These are phyloP conservation scores for Arctocebus calabarensis DNA, from an alignment of 2,797 vertebrate species.

Conservation along the genomic window DNA sequence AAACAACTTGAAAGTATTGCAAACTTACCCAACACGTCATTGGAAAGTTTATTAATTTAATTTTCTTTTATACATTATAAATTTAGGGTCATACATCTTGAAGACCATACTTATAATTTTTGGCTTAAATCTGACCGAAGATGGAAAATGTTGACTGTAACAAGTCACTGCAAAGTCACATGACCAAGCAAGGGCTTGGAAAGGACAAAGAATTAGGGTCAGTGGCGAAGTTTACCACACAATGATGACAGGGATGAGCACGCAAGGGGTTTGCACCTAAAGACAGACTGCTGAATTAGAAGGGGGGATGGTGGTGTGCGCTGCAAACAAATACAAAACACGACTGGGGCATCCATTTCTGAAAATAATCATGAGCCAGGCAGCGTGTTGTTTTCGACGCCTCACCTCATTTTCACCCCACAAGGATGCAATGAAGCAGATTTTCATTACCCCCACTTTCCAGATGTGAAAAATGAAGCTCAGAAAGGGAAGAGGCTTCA, in stretches of 20 bases:
- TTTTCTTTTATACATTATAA: neutral
- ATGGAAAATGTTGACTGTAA: neutral
- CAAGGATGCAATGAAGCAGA: neutral
- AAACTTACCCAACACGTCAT: neutral
- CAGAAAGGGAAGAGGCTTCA: neutral
- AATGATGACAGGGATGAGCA: neutral
- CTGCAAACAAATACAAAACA: neutral
- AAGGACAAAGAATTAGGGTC: neutral
- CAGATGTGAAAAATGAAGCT: neutral
- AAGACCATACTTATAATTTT: neutral
- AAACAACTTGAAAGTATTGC: too few relatives aligned
- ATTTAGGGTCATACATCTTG: neutral
- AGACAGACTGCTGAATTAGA: neutral
- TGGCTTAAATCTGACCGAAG: neutral
- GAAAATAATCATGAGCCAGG: neutral
- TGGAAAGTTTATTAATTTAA: neutral
- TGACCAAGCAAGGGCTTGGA: neutral
- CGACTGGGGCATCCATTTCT: neutral
- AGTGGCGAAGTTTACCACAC: neutral
- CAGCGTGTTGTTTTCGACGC: accelerated
- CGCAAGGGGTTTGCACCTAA: neutral
- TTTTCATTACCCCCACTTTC: neutral
- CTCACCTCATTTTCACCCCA: neutral
- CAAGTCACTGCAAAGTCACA: neutral
- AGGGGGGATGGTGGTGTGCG: too few relatives aligned